Base-by-base conservation (phyloP, 2,113 vertebrate species). In the Seriola aureovittata region DNA sequence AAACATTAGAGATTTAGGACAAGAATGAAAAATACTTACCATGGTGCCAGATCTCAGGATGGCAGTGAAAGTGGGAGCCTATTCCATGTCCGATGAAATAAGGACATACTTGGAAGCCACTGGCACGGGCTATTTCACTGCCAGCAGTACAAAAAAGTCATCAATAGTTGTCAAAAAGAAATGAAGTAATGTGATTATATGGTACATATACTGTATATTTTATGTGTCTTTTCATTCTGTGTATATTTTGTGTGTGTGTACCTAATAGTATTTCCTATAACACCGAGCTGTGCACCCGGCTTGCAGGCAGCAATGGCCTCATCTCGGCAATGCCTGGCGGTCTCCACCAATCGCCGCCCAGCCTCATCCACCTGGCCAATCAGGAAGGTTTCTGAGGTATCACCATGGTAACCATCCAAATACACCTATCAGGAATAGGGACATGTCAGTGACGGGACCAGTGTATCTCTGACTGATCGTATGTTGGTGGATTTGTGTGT, bases 181-280 rank as follows among this genome's bases (percentile, higher is more conserved):
- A 59, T 55, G 21, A 4, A 5, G 10, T 0, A 59, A 68, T n/a
- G 4, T 65, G 17, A 36, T 6, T 7, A 29, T 11, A 17, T 40
- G 13, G 2, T 25, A 66, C 3, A 1, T 7, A n/a, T 19, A 29
- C 29, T 29, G 2, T 29, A 6, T 32, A 36, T 34, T 0, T 14
- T 36, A 36, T 0, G 0, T 10, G 7, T 34, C 8, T 54, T 25
- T 69, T 64, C 0, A 7, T 14, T 36, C 21, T 71, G 10, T 62
- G 13, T 58, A 5, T 17, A 4, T 13, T 55, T 40, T n/a, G 12
- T 71, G 34, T 50, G 19, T 16, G 12, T 64, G 17, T 90, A 98
- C 98, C 97, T 99, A 94, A 99, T 97, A 88, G 97, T 99, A 95
- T 98, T 99, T 95, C 98, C 98, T 95, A 99, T 99, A 91, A 97